These are phyloP conservation scores for Sipha flava DNA, from an alignment of 1,140 invertebrate genomes.

Conservation along the genomic window DNA sequence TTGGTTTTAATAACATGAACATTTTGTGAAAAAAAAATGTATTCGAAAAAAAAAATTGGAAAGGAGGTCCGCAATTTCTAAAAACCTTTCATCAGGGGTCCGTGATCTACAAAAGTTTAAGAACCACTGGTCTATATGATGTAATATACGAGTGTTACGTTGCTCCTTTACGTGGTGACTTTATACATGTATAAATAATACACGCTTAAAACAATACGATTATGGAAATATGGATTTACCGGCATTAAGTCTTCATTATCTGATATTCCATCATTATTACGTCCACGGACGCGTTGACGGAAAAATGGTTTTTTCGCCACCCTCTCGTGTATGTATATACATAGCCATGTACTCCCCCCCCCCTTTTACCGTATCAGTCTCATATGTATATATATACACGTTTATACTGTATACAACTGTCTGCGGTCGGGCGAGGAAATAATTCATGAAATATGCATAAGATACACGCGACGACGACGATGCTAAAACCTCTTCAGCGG, in stretches of 20 bases:
- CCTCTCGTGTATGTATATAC: neutral
- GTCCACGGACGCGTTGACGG: neutral
- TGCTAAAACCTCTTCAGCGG: neutral
- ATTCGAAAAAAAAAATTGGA: no score
- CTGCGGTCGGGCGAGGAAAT: neutral
- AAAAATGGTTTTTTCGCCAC: neutral
- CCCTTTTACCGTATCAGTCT: no score
- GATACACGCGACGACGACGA: neutral
- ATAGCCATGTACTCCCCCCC: neutral
- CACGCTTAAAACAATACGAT: neutral
- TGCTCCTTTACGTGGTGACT: no score
- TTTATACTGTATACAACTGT: neutral
- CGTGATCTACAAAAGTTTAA: no score
- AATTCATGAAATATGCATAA: slow-evolving; percentile 32
- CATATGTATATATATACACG: neutral
- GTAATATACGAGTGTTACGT: no score
- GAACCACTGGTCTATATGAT: no score
- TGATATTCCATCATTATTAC: slow-evolving; percentile 2
- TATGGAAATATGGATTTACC: neutral
- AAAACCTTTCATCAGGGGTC: no score
- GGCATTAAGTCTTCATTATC: neutral
- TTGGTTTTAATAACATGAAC: no score
- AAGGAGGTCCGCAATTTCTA: no score
- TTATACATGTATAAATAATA: no score
- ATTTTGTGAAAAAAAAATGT: no score